Base-by-base conservation (phyloP, 2,797 vertebrate species). In the Bryconaethiops microstoma region DNA sequence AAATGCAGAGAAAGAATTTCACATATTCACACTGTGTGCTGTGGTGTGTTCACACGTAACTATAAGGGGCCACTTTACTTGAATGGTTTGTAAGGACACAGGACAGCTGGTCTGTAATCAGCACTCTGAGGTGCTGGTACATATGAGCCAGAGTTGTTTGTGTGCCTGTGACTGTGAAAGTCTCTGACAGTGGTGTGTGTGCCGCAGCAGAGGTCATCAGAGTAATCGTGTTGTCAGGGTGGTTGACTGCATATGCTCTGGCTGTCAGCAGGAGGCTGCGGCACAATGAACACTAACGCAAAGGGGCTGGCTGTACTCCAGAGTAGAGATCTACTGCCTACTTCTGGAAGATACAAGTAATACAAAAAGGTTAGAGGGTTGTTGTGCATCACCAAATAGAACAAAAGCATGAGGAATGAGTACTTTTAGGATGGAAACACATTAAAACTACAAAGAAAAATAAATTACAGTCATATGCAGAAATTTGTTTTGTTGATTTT, bases 271-370 rank as follows among this genome's bases (percentile, higher is more conserved):
- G 60, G 45, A 21, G 64, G 81, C 60, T 60, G 50, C 45, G 70
- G 59, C 14, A 7, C 48, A 19, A 5, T 62, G 55, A 75, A 70
- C 64, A 48, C 54, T 62, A 55, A 45, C n/a, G 7, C 71, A 67
- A 7, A 59, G 45, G 70, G 6, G 17, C 45, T 25, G 16, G 23
- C 45, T 35, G 6, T 16, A 50, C 10, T 52, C 25, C 45, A n/a
- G 21, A 39, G 55, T 75, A n/a, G 40, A 17, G 7, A 60, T 77
- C 75, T 76, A n/a, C 76, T 81, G 78, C 75, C 78, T 25, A 57
- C 81, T 8, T 65, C 50, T 83, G 84, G 78, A 39, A 5, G 9
- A 19, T 17, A 35, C n/a, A 67, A 14, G 50, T 63, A 60, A 50
- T 52, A 68, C 23, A 75, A 23, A 0, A 69, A 59, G 0, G 14